phyloP scores from a whole-genome alignment of 2,888 invertebrate species.

The Heliconius ethilla region DNA sequence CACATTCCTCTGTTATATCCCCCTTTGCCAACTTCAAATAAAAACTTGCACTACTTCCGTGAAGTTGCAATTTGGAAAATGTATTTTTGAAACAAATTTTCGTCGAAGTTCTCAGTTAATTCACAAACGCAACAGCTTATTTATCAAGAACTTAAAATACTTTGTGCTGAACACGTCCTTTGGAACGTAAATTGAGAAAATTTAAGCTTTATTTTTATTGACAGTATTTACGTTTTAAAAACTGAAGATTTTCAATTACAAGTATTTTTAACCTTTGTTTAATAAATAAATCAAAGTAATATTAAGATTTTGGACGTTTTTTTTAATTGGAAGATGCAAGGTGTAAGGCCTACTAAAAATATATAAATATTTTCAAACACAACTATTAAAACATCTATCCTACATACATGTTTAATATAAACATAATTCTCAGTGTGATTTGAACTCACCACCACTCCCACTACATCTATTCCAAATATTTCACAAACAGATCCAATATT shows the following conservation, averaged over 20 bases:
- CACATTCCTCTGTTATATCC: constrained; percentile 31
- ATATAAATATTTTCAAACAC: too few relatives aligned
- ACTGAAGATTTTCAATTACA: not conserved
- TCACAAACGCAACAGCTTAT: constrained; percentile 20
- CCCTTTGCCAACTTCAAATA: constrained; percentile 33
- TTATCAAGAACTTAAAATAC: constrained; percentile 15
- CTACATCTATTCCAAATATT: not conserved
- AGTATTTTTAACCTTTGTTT: not conserved
- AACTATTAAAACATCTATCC: not conserved
- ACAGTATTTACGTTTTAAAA: not conserved
- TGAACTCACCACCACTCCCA: not conserved
- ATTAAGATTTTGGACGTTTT: too few relatives aligned
- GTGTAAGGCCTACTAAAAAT: too few relatives aligned
- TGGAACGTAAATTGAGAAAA: constrained; percentile 1
- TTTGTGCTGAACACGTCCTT: constrained; percentile 1
- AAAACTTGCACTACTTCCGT: constrained; percentile 34
- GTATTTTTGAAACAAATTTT: constrained; percentile 30
- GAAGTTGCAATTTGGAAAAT: constrained; percentile 36
- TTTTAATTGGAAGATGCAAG: too few relatives aligned
- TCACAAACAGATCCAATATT: not conserved
- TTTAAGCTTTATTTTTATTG: not conserved
- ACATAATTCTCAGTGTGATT: not conserved
- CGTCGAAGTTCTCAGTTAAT: constrained; percentile 17
- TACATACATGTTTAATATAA: not conserved
- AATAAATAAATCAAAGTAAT: not conserved